Conservation (phyloP, 2,888 invertebrate species). For the Leptodirus hochenwartii region DNA sequence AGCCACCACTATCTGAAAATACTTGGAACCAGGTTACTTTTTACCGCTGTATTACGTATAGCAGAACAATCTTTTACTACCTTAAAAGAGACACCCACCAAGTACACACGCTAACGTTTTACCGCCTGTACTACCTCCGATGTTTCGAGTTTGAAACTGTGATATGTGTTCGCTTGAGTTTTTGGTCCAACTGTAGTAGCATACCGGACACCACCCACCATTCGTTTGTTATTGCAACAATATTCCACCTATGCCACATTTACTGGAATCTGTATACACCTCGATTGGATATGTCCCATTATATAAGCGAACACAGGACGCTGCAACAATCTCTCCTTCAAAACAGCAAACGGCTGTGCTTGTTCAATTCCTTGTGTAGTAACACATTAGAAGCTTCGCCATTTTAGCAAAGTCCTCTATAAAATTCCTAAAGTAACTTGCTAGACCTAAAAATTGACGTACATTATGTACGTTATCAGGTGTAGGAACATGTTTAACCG, state of each 20-base stretch:
- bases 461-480: slow-evolving; percentile 15
- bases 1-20: slow-evolving; percentile 14
- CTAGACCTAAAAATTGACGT: slow-evolving; percentile 15
- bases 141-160: neutral
- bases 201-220: slow-evolving; percentile 1
- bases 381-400: slow-evolving; percentile 12
- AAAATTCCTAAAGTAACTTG: slow-evolving; percentile 16
- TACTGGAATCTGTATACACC: slow-evolving; percentile 13
- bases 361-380: slow-evolving; percentile 12
- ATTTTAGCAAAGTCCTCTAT: slow-evolving; percentile 14
- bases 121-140: neutral
- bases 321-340: slow-evolving; percentile 11
- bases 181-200: neutral
- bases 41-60: neutral
- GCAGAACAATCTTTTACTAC: slow-evolving; percentile 4
- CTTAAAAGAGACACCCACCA: slow-evolving; percentile 1
- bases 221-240: slow-evolving; percentile 11
- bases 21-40: slow-evolving; percentile 3
- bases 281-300: slow-evolving; percentile 12
- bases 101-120: neutral
- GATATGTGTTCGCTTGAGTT: neutral
- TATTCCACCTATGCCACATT: slow-evolving; percentile 13
- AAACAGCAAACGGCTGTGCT: slow-evolving; percentile 11
- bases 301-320: slow-evolving; percentile 14
- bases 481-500: too few species aligned